A percentile compares a stretch with the other conserved stretches of the same genome.
Evolutionary conservation across 2,113 vertebrate genomes (phyloP).

Genomic region (Epinephelus fuscoguttatus): DNA sequence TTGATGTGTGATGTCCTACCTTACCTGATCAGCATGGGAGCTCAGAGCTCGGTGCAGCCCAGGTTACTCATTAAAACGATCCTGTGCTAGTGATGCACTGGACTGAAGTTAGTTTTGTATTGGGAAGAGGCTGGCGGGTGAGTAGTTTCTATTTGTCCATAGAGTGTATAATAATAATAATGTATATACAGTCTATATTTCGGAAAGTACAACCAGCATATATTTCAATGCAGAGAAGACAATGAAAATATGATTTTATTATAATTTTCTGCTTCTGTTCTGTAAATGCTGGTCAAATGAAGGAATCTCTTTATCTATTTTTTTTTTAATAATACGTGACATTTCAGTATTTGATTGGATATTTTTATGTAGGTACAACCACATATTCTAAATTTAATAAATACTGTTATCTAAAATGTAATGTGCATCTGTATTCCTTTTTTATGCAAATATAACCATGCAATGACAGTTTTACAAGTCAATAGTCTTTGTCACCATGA

Average conservation of each 20-base stretch:
- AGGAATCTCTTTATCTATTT: neutral
- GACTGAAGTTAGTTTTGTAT: slow-evolving; percentile 40
- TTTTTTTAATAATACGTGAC: neutral
- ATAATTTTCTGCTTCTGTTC: neutral
- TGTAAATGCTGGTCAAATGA: neutral
- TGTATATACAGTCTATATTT: too few species aligned
- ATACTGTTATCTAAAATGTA: neutral
- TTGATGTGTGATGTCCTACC: neutral
- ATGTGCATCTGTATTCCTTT: too few species aligned
- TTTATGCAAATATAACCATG: neutral
- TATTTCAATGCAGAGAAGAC: neutral
- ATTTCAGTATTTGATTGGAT: neutral
- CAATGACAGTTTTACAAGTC: too few species aligned
- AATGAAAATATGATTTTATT: neutral
- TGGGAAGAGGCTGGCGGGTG: neutral
- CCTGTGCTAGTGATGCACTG: neutral
- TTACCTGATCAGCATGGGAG: neutral
- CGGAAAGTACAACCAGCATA: neutral
- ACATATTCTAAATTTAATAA: neutral
- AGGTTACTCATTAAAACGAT: neutral
- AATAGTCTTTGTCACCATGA: too few species aligned
- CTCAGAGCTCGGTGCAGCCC: neutral
- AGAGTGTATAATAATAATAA: too few species aligned
- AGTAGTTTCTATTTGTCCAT: neutral
- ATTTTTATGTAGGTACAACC: neutral